Percentiles rank a stretch among this genome's conserved stretches.
Evolutionary conservation across 2,888 invertebrate genomes (phyloP).

Genomic region (Euplexia lucipara): DNA sequence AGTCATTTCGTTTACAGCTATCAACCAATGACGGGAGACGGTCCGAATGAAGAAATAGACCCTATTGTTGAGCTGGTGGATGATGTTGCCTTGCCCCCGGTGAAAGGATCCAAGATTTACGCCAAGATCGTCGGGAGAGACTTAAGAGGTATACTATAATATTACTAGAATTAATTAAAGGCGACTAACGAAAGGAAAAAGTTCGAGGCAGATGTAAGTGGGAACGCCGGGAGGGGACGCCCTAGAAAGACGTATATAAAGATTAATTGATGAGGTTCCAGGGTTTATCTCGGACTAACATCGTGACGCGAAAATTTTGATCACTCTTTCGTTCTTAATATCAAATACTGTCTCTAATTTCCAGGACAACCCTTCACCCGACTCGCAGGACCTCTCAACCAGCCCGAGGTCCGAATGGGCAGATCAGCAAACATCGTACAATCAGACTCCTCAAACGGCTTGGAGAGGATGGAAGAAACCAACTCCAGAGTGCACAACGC

Average conservation of each 20-base stretch:
- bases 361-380: constrained; percentile 86
- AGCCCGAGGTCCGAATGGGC: constrained; percentile 78
- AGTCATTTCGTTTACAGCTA: constrained; percentile 73
- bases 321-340: too few relatives aligned
- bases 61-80: constrained; percentile 72
- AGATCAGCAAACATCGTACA: constrained; percentile 79
- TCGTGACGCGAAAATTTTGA: too few relatives aligned
- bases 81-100: constrained; percentile 77
- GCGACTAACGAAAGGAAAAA: too few relatives aligned
- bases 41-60: constrained; percentile 64
- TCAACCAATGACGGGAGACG: constrained; percentile 77
- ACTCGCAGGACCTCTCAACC: constrained; percentile 78
- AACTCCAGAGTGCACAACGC: constrained; percentile 72
- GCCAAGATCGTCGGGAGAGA: constrained; percentile 86
- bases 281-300: too few relatives aligned
- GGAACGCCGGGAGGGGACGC: too few relatives aligned
- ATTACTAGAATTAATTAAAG: too few relatives aligned
- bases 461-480: constrained; percentile 76
- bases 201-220: too few relatives aligned
- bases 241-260: too few relatives aligned
- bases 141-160: constrained; percentile 75
- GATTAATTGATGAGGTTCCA: too few relatives aligned
- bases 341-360: constrained; percentile 4
- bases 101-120: constrained; percentile 79
- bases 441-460: constrained; percentile 75